Percentiles rank a stretch among this genome's conserved stretches.
Evolutionary conservation across 1,140 invertebrate genomes (phyloP).

Genomic region (Eueides isabella): DNA sequence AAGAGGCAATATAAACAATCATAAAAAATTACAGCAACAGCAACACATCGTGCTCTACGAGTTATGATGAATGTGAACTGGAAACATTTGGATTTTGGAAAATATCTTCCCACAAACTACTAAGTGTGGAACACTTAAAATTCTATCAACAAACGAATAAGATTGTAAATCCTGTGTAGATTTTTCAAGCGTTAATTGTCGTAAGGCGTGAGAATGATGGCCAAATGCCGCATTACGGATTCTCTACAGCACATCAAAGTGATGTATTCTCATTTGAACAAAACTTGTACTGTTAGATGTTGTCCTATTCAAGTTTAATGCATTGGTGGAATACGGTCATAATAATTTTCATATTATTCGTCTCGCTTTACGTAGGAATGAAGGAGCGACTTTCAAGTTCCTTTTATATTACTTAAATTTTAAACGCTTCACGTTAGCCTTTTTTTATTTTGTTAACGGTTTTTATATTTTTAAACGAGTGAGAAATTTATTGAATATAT

Average conservation of each 20-base stretch:
- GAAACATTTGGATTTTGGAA: constrained; percentile 46
- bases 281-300: constrained; percentile 46
- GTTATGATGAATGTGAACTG: constrained; percentile 39
- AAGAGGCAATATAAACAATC: constrained; percentile 27
- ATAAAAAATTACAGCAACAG: constrained; percentile 41
- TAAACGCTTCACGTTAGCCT: neutral
- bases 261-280: constrained; percentile 49
- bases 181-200: constrained; percentile 37
- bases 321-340: constrained; percentile 28
- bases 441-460: neutral
- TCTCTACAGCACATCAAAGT: constrained; percentile 69
- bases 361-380: constrained; percentile 13
- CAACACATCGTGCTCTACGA: constrained; percentile 28
- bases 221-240: constrained; percentile 66
- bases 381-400: constrained; percentile 12
- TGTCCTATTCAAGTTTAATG: constrained; percentile 48
- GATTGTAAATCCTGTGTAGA: constrained; percentile 22
- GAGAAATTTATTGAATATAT: too few species aligned
- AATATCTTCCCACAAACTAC: constrained; percentile 29
- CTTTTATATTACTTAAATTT: neutral
- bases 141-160: constrained; percentile 20
- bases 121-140: neutral
- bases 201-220: constrained; percentile 64
- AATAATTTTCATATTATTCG: constrained; percentile 22
- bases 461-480: neutral